Percentiles rank a stretch among this genome's conserved stretches.
Conservation (phyloP, 2,888 invertebrate species). For the Chelonus formosanus region DNA sequence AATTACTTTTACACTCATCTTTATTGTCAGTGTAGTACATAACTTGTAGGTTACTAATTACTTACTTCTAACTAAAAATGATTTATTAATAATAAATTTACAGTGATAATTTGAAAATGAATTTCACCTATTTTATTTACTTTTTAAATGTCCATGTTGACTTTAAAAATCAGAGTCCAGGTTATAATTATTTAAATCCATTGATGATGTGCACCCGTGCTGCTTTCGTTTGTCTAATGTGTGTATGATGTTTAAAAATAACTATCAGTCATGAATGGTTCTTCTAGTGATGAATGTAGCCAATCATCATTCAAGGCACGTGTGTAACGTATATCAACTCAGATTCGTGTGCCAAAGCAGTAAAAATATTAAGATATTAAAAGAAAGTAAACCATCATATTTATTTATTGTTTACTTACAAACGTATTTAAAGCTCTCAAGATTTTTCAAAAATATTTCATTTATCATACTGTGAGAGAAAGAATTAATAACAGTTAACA, state of each 20-base stretch:
- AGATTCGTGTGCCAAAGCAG: slow-evolving; percentile 19
- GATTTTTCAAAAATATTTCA: too few relatives aligned
- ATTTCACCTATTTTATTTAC: too few relatives aligned
- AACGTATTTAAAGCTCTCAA: too few relatives aligned
- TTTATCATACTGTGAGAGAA: too few relatives aligned
- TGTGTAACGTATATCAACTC: slow-evolving; percentile 28
- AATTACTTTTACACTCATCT: slow-evolving; percentile 8
- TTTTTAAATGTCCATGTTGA: background rate
- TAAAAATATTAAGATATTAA: slow-evolving; percentile 7
- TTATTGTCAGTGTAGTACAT: background rate
- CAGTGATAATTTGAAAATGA: too few relatives aligned
- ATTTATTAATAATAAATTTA: too few relatives aligned
- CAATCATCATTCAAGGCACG: slow-evolving; percentile 34
- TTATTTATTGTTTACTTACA: too few relatives aligned
- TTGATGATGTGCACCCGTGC: slow-evolving; percentile 13
- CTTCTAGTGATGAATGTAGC: slow-evolving; percentile 24
- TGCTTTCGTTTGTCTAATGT: slow-evolving; percentile 21
- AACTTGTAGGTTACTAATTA: too few relatives aligned
- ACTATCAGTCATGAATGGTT: slow-evolving; percentile 55
- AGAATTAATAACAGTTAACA: too few relatives aligned
- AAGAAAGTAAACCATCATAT: background rate
- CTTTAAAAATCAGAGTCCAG: too few relatives aligned
- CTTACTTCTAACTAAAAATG: too few relatives aligned
- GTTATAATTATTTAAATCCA: slow-evolving; percentile 7
- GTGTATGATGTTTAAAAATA: slow-evolving; percentile 51